Percentiles rank a stretch among this genome's conserved stretches.
Conservation (phyloP, 1,140 invertebrate species). For the Melanaphis sacchari region DNA sequence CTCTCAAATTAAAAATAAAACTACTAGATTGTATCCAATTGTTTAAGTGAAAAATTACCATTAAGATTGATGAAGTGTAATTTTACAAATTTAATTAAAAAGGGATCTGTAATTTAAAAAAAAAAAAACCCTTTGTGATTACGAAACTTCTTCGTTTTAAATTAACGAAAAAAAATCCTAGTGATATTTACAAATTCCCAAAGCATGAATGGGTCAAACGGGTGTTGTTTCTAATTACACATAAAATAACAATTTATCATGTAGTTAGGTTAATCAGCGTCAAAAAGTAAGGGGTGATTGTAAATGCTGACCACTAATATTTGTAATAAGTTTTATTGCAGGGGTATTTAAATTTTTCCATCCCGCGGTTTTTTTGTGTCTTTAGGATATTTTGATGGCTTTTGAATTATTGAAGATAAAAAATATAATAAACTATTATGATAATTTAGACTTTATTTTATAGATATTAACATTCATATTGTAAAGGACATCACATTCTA, state of each 20-base stretch:
- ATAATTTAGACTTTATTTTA: background rate
- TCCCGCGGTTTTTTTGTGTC: too few relatives aligned
- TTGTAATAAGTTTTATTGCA: background rate
- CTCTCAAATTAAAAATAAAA: background rate
- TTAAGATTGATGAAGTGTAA: constrained; percentile 20
- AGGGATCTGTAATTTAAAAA: constrained; percentile 1
- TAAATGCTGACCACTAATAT: background rate
- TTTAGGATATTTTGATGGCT: too few relatives aligned
- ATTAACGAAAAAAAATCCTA: background rate
- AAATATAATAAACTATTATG: too few relatives aligned
- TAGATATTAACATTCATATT: background rate
- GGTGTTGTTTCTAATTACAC: background rate
- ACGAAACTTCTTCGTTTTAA: background rate
- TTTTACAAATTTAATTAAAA: background rate
- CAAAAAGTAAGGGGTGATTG: background rate
- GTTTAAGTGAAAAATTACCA: background rate
- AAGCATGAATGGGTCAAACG: background rate
- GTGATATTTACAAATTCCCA: background rate
- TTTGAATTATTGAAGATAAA: too few relatives aligned
- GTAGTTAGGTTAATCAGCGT: background rate
- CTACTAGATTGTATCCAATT: background rate
- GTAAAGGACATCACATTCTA: background rate
- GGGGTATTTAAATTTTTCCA: too few relatives aligned
- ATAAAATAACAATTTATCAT: background rate
- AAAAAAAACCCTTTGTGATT: background rate